Percentiles rank a stretch among this genome's conserved stretches.
phyloP scores from a whole-genome alignment of 2,113 vertebrate genomes.

The Phalacrocorax brasilianus region DNA sequence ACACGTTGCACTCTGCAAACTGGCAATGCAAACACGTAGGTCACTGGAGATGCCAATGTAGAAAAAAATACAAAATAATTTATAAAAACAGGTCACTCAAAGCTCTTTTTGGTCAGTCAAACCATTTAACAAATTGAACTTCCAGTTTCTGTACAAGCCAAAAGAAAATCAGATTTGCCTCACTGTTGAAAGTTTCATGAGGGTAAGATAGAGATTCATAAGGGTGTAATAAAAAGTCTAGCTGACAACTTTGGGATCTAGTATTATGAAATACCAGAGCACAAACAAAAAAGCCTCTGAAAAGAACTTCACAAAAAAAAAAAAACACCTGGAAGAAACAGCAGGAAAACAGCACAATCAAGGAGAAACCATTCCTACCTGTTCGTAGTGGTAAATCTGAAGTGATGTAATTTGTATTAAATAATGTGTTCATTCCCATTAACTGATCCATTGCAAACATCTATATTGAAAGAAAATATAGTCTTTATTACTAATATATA shows the following conservation, averaged over 20 bases:
- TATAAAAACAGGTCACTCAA: neutral
- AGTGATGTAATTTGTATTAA: conserved; percentile 72
- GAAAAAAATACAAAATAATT: neutral
- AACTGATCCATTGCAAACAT: conserved; percentile 73
- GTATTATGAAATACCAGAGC: neutral
- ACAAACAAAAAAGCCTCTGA: neutral
- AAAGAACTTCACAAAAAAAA: neutral
- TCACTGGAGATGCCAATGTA: neutral
- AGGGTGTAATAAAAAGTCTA: neutral
- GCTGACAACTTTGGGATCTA: neutral
- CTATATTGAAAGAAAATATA: conserved; percentile 50
- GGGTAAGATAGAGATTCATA: neutral
- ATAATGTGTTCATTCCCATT: conserved; percentile 68
- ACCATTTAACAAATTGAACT: neutral
- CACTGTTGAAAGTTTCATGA: neutral
- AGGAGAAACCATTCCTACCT: conserved; percentile 49
- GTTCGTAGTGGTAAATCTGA: conserved; percentile 70
- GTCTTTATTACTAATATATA: neutral
- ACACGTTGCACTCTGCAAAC: neutral
- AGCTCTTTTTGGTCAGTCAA: neutral
- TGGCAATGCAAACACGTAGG: neutral
- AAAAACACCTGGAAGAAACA: neutral
- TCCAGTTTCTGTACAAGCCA: neutral
- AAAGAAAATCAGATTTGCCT: neutral
- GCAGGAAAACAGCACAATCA: neutral